Conservation (phyloP, 2,888 invertebrate species). For the Chaetogeoica ovagalla region DNA sequence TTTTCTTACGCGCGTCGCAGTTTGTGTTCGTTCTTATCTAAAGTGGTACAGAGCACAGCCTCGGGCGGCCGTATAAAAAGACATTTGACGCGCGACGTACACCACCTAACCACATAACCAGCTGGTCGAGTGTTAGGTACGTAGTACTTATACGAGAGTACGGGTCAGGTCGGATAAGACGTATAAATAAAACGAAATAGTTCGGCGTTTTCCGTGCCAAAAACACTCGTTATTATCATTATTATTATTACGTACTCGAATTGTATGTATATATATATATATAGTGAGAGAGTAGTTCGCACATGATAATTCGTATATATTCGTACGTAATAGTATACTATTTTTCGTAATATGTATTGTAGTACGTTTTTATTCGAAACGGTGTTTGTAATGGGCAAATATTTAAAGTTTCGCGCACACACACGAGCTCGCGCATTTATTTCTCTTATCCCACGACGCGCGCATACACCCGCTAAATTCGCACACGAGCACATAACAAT, state of each 20-base stretch:
- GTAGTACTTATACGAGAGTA: too few relatives aligned
- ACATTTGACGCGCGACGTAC: too few relatives aligned
- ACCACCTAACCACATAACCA: too few relatives aligned
- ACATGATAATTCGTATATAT: not conserved
- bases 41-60: too few relatives aligned
- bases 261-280: too few relatives aligned
- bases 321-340: too few relatives aligned
- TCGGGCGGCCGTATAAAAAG: too few relatives aligned
- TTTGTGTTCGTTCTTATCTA: too few relatives aligned
- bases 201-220: conserved; percentile 1
- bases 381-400: conserved; percentile 23
- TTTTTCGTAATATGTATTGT: not conserved
- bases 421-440: too few relatives aligned
- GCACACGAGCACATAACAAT: not conserved
- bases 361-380: not conserved
- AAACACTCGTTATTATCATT: conserved; percentile 5
- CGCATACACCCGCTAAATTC: too few relatives aligned
- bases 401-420: conserved; percentile 12
- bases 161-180: conserved; percentile 33
- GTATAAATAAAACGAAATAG: conserved; percentile 45
- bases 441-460: conserved; percentile 10
- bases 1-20: too few relatives aligned
- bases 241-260: not conserved
- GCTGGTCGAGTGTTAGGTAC: not conserved
- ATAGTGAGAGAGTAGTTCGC: not conserved